Base-by-base conservation (phyloP, 2,797 vertebrate species). In the Enoplosus armatus region DNA sequence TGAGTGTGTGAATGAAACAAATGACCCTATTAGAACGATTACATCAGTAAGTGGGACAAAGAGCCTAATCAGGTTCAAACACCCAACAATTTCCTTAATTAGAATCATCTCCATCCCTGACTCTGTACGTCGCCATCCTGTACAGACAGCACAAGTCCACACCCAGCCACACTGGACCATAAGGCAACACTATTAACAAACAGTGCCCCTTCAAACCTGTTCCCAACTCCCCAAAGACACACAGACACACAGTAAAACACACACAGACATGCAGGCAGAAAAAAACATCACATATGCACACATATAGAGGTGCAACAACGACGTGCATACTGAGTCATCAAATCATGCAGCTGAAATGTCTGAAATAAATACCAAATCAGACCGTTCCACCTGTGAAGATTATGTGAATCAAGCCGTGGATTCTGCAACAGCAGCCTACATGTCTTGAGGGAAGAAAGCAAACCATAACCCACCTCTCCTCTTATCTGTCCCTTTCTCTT, bases 51-150 rank as follows among this genome's bases (percentile, higher is more conserved):
- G 72, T 83, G 82, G 82, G 83, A 86, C 84, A 56, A 45, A 33
- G 27, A 48, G 54, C 2, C 51, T 82, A 80, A 90, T 90, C 80
- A 77, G 53, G 64, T 85, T 88, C 72, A 79, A 82, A 88, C 77
- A 50, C 53, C 53, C 68, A 56, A 65, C 60, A 10, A 75, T 86
- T 72, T 85, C 64, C 63, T 82, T 77, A 58, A 87, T 84, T 85
- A 76, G 64, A 79, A 62, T 67, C 10, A 64, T 72, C 43, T 84
- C 69, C 29, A 15, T 65, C 71, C 29, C 60, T n/a, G 37, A 67
- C 33, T 79, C 65, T 58, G 48, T 64, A 20, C 1, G 27, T 62
- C 16, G 2, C 61, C 70, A 1, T 72, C 72, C 70, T 71, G 75
- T 4, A 15, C 37, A 76, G 61, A 80, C n/a, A 3, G 43, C 4